Evolutionary conservation across 2,888 invertebrate genomes (phyloP).

Genomic region (Hypsopygia costalis): DNA sequence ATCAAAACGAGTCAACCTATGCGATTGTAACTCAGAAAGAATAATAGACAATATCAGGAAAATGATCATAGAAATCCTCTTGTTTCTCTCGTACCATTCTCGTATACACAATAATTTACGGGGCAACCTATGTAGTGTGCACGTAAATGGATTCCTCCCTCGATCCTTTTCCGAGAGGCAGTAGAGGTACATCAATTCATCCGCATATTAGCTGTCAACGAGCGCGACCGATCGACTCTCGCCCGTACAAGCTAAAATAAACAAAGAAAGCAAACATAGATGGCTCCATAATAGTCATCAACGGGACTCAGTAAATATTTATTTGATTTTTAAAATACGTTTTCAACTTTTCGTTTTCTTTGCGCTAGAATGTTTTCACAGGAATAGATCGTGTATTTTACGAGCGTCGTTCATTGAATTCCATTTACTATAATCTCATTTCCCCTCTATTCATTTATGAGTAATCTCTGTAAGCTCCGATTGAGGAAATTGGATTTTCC

Average conservation of each 20-base stretch:
- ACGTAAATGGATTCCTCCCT: constrained; percentile 12
- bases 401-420: too few species aligned
- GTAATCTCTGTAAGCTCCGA: too few species aligned
- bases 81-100: not conserved
- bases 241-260: constrained; percentile 46
- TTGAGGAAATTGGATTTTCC: too few species aligned
- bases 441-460: too few species aligned
- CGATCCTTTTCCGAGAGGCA: constrained; percentile 23
- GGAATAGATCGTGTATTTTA: too few species aligned
- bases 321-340: constrained; percentile 14
- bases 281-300: constrained; percentile 45
- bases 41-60: too few species aligned
- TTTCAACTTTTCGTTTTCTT: not conserved
- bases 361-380: not conserved
- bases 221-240: constrained; percentile 42
- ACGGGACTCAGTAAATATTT: constrained; percentile 45
- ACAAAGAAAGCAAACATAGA: constrained; percentile 39
- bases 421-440: too few species aligned
- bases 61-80: not conserved
- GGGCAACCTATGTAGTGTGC: constrained; percentile 10
- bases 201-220: constrained; percentile 61
- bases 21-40: too few species aligned
- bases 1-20: too few species aligned
- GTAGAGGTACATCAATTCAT: constrained; percentile 50
- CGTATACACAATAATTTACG: not conserved